Evolutionary conservation across 2,888 invertebrate genomes (phyloP).

Genomic region (Cistogaster globosa): DNA sequence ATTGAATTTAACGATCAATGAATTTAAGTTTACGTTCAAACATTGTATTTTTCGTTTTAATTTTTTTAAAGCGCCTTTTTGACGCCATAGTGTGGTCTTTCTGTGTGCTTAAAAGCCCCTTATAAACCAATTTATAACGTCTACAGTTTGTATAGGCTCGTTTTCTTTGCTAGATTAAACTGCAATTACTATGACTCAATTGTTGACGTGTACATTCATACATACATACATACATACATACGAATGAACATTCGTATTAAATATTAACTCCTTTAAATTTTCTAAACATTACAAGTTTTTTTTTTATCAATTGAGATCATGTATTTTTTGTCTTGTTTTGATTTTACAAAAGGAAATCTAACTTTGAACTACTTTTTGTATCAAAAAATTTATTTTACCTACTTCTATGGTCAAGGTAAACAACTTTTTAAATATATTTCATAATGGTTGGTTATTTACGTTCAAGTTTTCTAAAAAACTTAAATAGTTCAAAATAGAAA

Average conservation of each 20-base stretch:
- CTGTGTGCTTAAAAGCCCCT: constrained; percentile 15
- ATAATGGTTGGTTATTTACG: constrained; percentile 7
- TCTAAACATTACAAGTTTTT: constrained; percentile 13
- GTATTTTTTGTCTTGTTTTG: constrained; percentile 31
- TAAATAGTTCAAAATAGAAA: no score
- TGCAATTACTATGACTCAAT: constrained; percentile 52
- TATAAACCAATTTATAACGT: constrained; percentile 8
- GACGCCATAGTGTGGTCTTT: constrained; percentile 53
- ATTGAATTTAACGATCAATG: constrained; percentile 56
- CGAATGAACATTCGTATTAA: no score
- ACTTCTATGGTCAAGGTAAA: constrained; percentile 63
- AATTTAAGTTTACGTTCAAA: constrained; percentile 23
- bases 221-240: no score
- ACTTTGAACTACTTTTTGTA: constrained; percentile 70
- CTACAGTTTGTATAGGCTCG: constrained; percentile 14
- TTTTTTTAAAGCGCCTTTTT: constrained; percentile 55
- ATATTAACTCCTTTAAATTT: constrained; percentile 48
- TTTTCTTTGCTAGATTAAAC: constrained; percentile 27
- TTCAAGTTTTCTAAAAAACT: neutral
- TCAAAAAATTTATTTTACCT: constrained; percentile 24
- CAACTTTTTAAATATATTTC: constrained; percentile 56
- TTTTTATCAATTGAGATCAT: constrained; percentile 46
- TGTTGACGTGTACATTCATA: constrained; percentile 13
- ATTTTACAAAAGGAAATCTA: constrained; percentile 71
- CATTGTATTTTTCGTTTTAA: neutral